Evolutionary conservation across 1,140 invertebrate species (phyloP).

Genomic region (Tetramorium simillimum): DNA sequence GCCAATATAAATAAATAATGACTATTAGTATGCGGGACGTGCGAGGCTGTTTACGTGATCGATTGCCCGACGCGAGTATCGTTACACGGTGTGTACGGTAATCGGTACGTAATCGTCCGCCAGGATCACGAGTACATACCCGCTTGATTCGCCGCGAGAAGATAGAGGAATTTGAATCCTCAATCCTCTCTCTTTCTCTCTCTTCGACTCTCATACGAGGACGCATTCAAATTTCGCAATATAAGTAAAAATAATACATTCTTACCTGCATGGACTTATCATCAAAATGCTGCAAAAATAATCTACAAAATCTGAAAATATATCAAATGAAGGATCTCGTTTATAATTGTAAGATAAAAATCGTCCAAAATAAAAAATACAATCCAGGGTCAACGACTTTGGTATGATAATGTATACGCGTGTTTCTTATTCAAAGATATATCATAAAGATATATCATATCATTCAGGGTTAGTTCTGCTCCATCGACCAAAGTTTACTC

Average conservation of each 20-base stretch:
- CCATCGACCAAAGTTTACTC: neutral
- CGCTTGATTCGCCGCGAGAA: conserved; percentile 5
- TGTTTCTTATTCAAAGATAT: neutral
- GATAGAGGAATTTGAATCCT: neutral
- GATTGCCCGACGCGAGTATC: conserved; percentile 69
- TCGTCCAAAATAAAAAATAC: neutral
- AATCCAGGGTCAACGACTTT: neutral
- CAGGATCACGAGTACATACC: conserved; percentile 63
- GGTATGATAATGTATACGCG: neutral
- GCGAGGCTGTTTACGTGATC: conserved; percentile 79
- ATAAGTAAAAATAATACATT: neutral
- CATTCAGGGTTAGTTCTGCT: neutral
- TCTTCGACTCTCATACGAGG: neutral
- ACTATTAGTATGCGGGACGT: conserved; percentile 77
- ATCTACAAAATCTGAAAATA: neutral
- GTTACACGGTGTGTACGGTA: conserved; percentile 68
- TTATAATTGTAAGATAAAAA: neutral
- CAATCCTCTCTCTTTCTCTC: neutral
- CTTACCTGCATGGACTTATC: neutral
- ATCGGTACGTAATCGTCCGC: conserved; percentile 71
- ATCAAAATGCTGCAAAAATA: neutral
- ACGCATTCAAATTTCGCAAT: neutral
- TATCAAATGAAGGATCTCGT: neutral
- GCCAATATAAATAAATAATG: conserved; percentile 83
- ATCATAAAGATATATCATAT: too few relatives aligned